These are phyloP conservation scores for Agelas oroides DNA, from an alignment of 37 sponge, comb jelly and placozoan genomes.

Conservation along the genomic window DNA sequence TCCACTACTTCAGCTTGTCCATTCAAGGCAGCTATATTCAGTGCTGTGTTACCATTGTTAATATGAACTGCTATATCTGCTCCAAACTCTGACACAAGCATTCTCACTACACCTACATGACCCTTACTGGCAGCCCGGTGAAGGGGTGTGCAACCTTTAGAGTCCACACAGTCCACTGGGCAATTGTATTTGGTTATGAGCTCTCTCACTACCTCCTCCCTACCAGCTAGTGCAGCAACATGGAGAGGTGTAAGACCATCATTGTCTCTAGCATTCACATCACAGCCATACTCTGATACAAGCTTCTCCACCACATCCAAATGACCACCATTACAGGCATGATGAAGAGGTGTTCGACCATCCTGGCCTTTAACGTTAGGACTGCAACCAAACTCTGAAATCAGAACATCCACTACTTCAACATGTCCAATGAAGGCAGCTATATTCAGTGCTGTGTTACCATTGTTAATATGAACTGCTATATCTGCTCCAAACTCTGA, in stretches of 20 bases:
- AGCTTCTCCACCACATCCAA: slow-evolving; percentile 1
- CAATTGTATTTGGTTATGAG: neutral
- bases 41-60: neutral
- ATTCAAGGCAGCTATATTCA: neutral
- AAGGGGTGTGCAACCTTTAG: slow-evolving; percentile 7
- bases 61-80: no score
- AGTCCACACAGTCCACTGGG: neutral
- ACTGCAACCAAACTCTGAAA: slow-evolving; percentile 2
- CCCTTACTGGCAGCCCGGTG: neutral
- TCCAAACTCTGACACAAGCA: neutral
- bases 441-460: neutral
- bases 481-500: no score
- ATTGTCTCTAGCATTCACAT: neutral
- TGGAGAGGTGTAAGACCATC: slow-evolving; percentile 1
- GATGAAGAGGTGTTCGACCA: slow-evolving; percentile 1
- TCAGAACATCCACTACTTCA: neutral
- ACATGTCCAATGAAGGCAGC: neutral
- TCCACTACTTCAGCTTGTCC: neutral
- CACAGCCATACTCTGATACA: slow-evolving; percentile 1
- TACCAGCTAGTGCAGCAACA: neutral
- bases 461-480: no score
- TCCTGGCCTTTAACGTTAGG: neutral
- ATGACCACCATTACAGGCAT: slow-evolving; percentile 1
- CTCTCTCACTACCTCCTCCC: neutral
- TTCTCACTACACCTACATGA: neutral